phyloP scores from a whole-genome alignment of 2,113 vertebrate genomes.

The Callopanchax toddi region DNA sequence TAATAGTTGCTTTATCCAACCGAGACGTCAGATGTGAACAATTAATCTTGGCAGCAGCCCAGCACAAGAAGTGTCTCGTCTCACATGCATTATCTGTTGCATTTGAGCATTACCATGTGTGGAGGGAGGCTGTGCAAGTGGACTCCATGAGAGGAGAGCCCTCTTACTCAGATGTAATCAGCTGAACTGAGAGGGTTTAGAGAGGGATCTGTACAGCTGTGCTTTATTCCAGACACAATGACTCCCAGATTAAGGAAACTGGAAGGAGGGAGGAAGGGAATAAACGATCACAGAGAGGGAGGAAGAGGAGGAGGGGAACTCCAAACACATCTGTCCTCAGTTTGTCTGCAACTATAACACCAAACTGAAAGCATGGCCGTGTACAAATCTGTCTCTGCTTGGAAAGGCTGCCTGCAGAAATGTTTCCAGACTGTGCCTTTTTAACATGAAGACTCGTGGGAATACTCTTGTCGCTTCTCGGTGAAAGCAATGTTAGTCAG shows the following conservation, averaged over 20 bases:
- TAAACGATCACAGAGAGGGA: slow-evolving; percentile 20
- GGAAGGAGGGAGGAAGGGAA: slow-evolving; percentile 43
- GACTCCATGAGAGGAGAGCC: slow-evolving; percentile 43
- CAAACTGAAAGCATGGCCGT: slow-evolving; percentile 70
- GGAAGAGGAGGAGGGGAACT: slow-evolving; percentile 30
- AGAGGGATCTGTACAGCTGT: slow-evolving; percentile 75
- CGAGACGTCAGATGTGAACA: slow-evolving; percentile 56
- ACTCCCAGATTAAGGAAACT: slow-evolving; percentile 77
- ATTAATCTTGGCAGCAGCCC: slow-evolving; percentile 57
- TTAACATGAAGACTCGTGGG: slow-evolving; percentile 54
- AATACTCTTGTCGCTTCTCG: slow-evolving; percentile 55
- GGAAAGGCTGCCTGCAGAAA: slow-evolving; percentile 65
- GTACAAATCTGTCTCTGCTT: slow-evolving; percentile 76
- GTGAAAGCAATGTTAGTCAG: slow-evolving; percentile 51
- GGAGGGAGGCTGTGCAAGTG: slow-evolving; percentile 49
- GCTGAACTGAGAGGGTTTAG: slow-evolving; percentile 69
- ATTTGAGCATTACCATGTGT: slow-evolving; percentile 49
- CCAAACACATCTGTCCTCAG: slow-evolving; percentile 77
- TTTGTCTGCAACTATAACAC: slow-evolving; percentile 74
- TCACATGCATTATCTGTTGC: slow-evolving; percentile 45
- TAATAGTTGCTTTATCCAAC: slow-evolving; percentile 14
- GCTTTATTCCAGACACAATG: slow-evolving; percentile 80
- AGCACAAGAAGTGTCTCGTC: slow-evolving; percentile 45
- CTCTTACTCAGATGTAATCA: slow-evolving; percentile 68
- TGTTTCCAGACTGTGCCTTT: slow-evolving; percentile 69